These are phyloP conservation scores for Monodelphis domestica DNA, from an alignment of 2,797 vertebrate species.

Conservation along the genomic window DNA sequence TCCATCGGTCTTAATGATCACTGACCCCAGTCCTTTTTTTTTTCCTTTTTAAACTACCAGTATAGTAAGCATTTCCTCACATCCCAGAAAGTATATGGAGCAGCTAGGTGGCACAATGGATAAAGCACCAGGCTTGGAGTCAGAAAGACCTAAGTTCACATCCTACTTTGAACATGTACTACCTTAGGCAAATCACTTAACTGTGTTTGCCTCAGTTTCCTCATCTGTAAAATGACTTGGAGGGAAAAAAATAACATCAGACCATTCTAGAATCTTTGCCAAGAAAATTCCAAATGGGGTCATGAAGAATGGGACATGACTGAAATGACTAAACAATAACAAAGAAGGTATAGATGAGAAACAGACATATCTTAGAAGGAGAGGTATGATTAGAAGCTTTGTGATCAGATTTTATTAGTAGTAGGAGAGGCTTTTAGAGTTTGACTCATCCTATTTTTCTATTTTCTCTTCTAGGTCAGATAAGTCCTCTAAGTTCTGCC, in stretches of 20 bases:
- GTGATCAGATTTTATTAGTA: not conserved
- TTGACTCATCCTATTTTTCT: not conserved
- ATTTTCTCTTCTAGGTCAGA: not conserved
- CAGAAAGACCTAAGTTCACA: not conserved
- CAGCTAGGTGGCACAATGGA: not conserved
- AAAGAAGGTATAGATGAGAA: not conserved
- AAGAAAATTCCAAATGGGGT: not conserved
- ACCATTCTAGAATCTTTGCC: not conserved
- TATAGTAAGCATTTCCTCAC: not conserved
- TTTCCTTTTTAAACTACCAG: not conserved
- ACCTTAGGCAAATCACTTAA: not conserved
- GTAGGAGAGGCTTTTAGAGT: not conserved
- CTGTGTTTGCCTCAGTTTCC: not conserved
- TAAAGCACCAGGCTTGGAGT: not conserved
- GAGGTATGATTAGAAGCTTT: not conserved
- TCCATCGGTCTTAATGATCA: not conserved
- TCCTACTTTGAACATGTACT: not conserved
- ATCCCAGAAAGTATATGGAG: not conserved
- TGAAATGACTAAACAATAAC: not conserved
- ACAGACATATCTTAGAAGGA: not conserved
- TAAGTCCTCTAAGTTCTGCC: not conserved
- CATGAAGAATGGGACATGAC: not conserved
- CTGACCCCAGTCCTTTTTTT: not conserved
- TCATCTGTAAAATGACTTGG: not conserved
- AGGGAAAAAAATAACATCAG: not conserved